Evolutionary conservation across 92 coral and sea anemone genomes (phyloP), one percentile per base, ranked within the genome.

Genomic region (Epizoanthus scotinus): DNA sequence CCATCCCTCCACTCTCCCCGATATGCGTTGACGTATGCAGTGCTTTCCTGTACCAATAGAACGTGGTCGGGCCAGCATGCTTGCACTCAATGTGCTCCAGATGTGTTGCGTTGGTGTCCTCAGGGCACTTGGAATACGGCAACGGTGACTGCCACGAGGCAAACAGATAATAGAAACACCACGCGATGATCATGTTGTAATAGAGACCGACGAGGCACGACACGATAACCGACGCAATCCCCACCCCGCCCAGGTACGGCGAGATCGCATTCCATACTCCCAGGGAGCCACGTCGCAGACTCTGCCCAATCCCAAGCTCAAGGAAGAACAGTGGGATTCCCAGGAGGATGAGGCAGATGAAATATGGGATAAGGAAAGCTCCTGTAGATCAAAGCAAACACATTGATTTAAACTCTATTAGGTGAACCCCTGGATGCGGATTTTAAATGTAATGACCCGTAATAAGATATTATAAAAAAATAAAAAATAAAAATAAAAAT

Each of bases 101-200:
- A 18, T 24, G 17, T 42, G 90, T 87, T 28, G 64, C 85, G 52
- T 86, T 90, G 15, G 15, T 61, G 18, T 71, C 12, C 28, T 38
- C 31, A 7, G 97, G 92, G 70, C 98, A 94, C 7, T 1, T 1
- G 0, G 89, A 19, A 54, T 92, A 94, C 0, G 98, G 98, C 10
- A 94, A 77, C 26, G 88, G 90, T 24, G 77, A 70, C 71, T 94
- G 98, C 89, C 91, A 89, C 24, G 98, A 87, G 0, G 96, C 94
- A 69, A 94, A 94, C 86, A 92, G 78, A 28, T 94, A 94, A 60
- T 94, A 94, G 56, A 94, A 94, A 55, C 94, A 87, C 98, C 98
- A 94, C 1, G 97, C 91, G n/a, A 94, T 94, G 63, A 94, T 89
- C 98, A 94, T 94, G 89, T 94, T 94, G 90, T 94, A 94, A 83